Conservation (phyloP, 1,140 invertebrate species). For the Drosophila pallidifrons region DNA sequence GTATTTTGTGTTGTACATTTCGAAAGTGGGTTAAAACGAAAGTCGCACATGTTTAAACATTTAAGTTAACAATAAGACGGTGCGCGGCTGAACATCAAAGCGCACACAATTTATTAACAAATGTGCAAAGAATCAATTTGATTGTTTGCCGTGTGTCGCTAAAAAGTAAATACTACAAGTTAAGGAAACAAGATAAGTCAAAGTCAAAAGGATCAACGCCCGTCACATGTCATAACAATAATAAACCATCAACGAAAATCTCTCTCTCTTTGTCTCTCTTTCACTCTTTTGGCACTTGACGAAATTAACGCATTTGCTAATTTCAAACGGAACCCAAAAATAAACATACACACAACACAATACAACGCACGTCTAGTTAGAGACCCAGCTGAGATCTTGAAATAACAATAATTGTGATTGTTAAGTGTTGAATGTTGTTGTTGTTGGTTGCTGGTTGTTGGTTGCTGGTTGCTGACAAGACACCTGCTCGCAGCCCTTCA, state of each 20-base stretch:
- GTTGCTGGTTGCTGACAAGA: constrained; percentile 10
- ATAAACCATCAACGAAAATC: constrained; percentile 4
- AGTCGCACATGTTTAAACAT: constrained; percentile 56
- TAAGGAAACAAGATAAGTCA: constrained; percentile 27
- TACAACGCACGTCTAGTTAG: constrained; percentile 12
- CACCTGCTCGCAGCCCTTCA: constrained; percentile 40
- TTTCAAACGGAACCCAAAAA: constrained; percentile 20
- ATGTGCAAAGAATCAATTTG: constrained; percentile 67
- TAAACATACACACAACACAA: constrained; percentile 10
- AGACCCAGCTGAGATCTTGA: constrained; percentile 7
- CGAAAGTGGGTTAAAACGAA: constrained; percentile 76
- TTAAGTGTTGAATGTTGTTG: constrained; percentile 18
- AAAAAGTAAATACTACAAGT: constrained; percentile 22
- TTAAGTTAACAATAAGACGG: constrained; percentile 40
- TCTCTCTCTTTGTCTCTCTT: background rate
- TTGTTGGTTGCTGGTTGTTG: background rate
- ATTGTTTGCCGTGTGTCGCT: constrained; percentile 51
- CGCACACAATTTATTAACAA: constrained; percentile 29
- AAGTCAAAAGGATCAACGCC: constrained; percentile 25
- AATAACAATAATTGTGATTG: constrained; percentile 33
- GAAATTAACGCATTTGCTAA: constrained; percentile 37
- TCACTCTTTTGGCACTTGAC: background rate
- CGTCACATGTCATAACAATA: constrained; percentile 11
- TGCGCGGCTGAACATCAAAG: constrained; percentile 41
- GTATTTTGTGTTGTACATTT: constrained; percentile 31